A percentile compares a stretch with the other conserved stretches of the same genome.
Conservation (phyloP, 2,113 vertebrate genomes). For the Pseudorhombus dupliciocellatus region DNA sequence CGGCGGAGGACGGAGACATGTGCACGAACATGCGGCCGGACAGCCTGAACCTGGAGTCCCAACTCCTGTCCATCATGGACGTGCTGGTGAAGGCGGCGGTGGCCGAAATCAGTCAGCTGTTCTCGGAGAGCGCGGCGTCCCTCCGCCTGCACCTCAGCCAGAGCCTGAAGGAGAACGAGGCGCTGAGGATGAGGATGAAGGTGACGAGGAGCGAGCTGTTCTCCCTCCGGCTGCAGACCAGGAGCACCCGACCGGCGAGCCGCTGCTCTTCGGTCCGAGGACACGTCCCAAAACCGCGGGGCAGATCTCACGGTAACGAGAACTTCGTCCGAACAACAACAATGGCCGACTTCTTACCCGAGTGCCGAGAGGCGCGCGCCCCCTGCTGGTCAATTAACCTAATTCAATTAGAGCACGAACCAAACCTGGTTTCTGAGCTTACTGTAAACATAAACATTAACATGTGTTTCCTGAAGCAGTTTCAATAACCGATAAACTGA, state of each 20-base stretch:
- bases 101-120: slow-evolving; percentile 73
- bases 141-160: slow-evolving; percentile 69
- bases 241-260: slow-evolving; percentile 60
- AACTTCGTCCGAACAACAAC: neutral
- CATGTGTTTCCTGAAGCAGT: no score
- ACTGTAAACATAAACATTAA: no score
- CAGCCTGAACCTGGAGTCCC: slow-evolving; percentile 63
- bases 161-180: slow-evolving; percentile 76
- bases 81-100: slow-evolving; percentile 76
- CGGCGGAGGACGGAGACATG: slow-evolving; percentile 36
- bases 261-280: slow-evolving; percentile 54
- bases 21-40: slow-evolving; percentile 51
- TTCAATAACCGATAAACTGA: no score
- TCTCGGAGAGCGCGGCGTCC: slow-evolving; percentile 70
- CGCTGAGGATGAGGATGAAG: slow-evolving; percentile 74
- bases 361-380: neutral
- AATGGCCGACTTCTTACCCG: neutral
- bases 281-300: slow-evolving; percentile 48
- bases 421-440: neutral
- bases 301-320: slow-evolving; percentile 56
- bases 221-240: slow-evolving; percentile 71
- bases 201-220: slow-evolving; percentile 75
- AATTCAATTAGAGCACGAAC: neutral
- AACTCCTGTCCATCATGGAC: slow-evolving; percentile 78
- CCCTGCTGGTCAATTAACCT: neutral